A percentile compares a stretch with the other conserved stretches of the same genome.
These are phyloP conservation scores for Hemitrygon akajei DNA, from an alignment of 2,797 vertebrate species.

Conservation along the genomic window DNA sequence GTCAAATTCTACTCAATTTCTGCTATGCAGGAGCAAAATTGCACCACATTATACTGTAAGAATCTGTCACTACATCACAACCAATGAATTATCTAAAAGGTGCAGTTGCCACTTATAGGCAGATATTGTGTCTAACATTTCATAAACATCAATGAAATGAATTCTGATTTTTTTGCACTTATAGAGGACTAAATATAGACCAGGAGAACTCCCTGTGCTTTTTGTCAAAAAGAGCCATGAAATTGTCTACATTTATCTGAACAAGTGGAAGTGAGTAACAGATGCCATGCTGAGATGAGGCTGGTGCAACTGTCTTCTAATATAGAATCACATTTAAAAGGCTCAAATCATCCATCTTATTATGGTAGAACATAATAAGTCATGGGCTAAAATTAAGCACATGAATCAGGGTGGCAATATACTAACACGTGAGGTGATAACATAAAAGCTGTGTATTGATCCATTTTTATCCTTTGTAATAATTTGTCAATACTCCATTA, in stretches of 20 bases:
- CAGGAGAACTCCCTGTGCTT: neutral
- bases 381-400: neutral
- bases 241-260: neutral
- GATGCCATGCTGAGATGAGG: neutral
- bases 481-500: conserved; percentile 7
- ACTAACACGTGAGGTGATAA: neutral
- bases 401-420: neutral
- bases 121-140: neutral
- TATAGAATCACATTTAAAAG: neutral
- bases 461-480: neutral
- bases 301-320: too few relatives aligned
- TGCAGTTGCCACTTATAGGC: neutral
- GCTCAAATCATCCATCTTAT: neutral
- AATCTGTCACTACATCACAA: neutral
- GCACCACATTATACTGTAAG: neutral
- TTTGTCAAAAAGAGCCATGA: neutral
- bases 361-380: neutral
- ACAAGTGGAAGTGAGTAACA: neutral
- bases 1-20: neutral
- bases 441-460: neutral
- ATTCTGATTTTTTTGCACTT: neutral
- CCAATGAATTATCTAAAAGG: conserved; percentile 2
- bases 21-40: neutral
- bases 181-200: neutral
- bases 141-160: neutral